These are phyloP conservation scores for Metallyticus violacea DNA, from an alignment of 2,888 invertebrate genomes.

Conservation along the genomic window DNA sequence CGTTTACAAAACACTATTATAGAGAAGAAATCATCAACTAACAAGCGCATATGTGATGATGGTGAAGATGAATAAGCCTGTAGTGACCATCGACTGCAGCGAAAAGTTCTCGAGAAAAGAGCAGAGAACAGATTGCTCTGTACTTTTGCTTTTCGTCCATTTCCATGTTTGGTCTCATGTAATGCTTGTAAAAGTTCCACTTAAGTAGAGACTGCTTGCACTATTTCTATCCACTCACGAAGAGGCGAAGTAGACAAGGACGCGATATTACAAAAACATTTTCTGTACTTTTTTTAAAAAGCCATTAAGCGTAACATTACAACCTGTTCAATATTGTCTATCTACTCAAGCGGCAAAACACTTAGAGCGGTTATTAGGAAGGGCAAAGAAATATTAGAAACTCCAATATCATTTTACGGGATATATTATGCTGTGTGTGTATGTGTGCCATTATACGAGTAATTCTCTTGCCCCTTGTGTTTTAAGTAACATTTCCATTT, in stretches of 20 bases:
- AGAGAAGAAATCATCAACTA: neutral
- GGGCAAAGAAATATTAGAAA: neutral
- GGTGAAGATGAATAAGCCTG: no score
- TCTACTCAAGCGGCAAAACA: conserved; percentile 21
- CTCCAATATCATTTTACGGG: conserved; percentile 6
- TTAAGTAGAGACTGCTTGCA: neutral
- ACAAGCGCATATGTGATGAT: neutral
- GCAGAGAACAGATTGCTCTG: neutral
- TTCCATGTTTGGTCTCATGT: conserved; percentile 1
- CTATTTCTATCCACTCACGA: neutral
- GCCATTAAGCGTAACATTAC: conserved; percentile 23
- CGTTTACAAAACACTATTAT: no score
- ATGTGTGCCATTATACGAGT: no score
- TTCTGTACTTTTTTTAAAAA: conserved; percentile 11
- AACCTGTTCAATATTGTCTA: conserved; percentile 25
- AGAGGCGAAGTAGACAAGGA: neutral
- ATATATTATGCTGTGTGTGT: neutral
- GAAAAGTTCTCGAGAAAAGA: no score
- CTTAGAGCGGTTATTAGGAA: neutral
- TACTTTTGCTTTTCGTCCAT: neutral
- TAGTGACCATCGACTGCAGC: no score
- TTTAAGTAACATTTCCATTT: neutral
- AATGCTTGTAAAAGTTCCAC: neutral
- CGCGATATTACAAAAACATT: neutral
- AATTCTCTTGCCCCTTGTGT: neutral